These are phyloP conservation scores for Lamprotornis superbus DNA, from an alignment of 2,113 vertebrate species.

Conservation along the genomic window DNA sequence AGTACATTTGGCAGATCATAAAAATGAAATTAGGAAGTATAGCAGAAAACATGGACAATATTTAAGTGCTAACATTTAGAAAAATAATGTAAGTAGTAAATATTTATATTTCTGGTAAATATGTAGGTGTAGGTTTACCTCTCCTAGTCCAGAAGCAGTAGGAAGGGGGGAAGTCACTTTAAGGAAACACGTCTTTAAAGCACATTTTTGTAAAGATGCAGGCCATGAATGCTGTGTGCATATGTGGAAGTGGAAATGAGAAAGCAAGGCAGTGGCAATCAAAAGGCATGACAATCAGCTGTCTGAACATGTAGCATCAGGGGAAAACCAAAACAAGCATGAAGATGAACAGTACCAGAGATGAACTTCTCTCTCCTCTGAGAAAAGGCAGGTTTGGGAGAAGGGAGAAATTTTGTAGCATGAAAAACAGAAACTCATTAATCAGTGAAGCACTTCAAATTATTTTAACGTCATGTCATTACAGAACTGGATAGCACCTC, in stretches of 20 bases:
- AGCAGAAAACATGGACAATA: not conserved
- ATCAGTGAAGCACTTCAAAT: not conserved
- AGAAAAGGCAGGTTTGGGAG: not conserved
- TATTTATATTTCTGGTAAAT: not conserved
- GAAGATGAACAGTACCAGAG: not conserved
- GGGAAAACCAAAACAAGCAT: not conserved
- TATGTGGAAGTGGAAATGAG: not conserved
- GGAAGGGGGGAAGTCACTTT: not conserved
- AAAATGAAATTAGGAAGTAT: not conserved
- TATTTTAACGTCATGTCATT: not conserved
- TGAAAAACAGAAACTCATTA: not conserved
- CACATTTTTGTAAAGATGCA: not conserved
- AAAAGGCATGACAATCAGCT: not conserved
- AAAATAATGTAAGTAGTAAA: not conserved
- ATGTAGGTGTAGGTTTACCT: not conserved
- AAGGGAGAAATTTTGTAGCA: not conserved
- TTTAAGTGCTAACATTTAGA: not conserved
- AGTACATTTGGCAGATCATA: not conserved
- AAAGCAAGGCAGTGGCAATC: not conserved
- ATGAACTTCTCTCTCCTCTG: not conserved
- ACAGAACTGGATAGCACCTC: accelerated
- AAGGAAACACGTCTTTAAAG: not conserved
- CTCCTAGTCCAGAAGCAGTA: not conserved
- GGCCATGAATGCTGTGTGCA: not conserved
- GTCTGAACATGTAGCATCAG: not conserved